A percentile compares a stretch with the other conserved stretches of the same genome.
These are phyloP conservation scores for Megastigmus dorsalis DNA, from an alignment of 2,888 invertebrate genomes.

Conservation along the genomic window DNA sequence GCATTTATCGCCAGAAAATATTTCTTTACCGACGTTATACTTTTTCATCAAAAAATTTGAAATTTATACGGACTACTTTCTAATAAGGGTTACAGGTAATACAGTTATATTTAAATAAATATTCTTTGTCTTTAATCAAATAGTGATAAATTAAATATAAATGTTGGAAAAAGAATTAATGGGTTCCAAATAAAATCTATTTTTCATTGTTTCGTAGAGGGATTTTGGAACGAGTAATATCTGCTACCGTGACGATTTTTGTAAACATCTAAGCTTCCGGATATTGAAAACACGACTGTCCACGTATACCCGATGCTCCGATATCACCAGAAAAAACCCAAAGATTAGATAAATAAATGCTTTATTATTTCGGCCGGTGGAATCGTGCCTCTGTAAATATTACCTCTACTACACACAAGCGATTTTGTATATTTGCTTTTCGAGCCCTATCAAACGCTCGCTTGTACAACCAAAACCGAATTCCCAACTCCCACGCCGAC, in stretches of 20 bases:
- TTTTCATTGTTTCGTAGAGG: no score
- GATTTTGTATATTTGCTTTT: conserved; percentile 10
- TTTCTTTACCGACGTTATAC: not conserved
- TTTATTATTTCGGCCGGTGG: conserved; percentile 28
- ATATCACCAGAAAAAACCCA: conserved; percentile 19
- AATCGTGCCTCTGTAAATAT: conserved; percentile 31
- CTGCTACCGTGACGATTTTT: no score
- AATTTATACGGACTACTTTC: not conserved
- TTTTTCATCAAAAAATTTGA: not conserved
- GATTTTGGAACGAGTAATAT: no score
- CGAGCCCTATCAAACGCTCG: not conserved
- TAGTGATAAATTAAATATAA: no score
- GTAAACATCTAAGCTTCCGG: no score
- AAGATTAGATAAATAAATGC: conserved; percentile 46
- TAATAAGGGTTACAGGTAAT: no score
- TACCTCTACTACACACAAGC: not conserved
- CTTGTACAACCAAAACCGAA: conserved; percentile 10
- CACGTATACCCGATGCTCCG: conserved; percentile 19
- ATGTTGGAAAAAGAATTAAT: no score
- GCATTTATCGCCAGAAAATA: not conserved
- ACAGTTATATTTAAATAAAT: no score
- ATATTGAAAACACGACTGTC: no score
- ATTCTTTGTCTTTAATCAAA: no score
- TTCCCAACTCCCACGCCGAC: not conserved
- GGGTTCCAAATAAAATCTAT: no score